Conservation (phyloP, 2,888 invertebrate species). For the Dugesia japonica region DNA sequence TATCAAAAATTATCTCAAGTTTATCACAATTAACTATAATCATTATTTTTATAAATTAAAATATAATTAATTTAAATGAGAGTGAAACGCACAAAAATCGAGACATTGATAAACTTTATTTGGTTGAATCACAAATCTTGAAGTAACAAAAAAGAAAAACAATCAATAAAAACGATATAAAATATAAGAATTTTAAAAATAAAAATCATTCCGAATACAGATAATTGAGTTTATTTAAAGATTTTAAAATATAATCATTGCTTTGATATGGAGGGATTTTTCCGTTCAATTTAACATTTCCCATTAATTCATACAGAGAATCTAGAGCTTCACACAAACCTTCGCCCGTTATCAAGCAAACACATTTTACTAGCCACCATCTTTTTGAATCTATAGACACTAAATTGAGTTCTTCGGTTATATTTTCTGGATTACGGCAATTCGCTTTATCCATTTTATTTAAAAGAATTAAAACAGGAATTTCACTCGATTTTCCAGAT, state of each 20-base stretch:
- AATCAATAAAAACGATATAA: too few relatives aligned
- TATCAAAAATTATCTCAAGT: too few relatives aligned
- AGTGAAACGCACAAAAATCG: too few relatives aligned
- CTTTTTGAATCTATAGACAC: background rate
- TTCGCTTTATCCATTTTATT: background rate
- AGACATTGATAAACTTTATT: too few relatives aligned
- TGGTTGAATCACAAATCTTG: too few relatives aligned
- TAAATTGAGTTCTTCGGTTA: background rate
- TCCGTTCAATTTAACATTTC: background rate
- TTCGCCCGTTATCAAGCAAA: background rate
- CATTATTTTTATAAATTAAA: too few relatives aligned
- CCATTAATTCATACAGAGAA: background rate
- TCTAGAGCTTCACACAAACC: background rate
- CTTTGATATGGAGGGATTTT: background rate
- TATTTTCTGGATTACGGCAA: background rate
- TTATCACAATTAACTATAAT: too few relatives aligned
- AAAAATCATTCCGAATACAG: background rate
- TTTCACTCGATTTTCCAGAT: background rate
- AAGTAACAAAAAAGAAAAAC: too few relatives aligned
- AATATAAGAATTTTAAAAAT: too few relatives aligned
- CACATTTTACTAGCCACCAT: conserved; percentile 10
- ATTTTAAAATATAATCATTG: background rate
- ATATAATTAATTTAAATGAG: too few relatives aligned
- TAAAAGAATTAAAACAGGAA: background rate
- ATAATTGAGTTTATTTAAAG: background rate